Conservation (phyloP, 2,113 vertebrate species). For the Aegithalos caudatus region DNA sequence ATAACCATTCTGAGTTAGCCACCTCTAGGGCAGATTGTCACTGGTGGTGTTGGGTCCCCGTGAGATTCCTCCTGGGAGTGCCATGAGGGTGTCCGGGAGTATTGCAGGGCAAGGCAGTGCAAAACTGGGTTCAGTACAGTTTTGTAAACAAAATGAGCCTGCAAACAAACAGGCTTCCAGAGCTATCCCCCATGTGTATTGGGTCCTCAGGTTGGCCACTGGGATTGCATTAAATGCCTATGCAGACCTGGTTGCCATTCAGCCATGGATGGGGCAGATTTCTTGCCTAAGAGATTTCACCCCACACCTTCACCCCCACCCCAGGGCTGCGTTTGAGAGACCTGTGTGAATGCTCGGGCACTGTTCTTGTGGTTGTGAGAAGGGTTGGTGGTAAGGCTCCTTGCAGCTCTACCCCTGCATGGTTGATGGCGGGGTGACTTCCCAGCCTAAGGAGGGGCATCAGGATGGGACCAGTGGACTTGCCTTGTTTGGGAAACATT, state of each 20-base stretch:
- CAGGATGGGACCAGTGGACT: neutral
- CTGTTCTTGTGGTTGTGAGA: neutral
- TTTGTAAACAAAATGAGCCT: neutral
- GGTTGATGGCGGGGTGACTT: neutral
- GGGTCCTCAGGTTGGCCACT: neutral
- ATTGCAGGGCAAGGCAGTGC: fast-evolving
- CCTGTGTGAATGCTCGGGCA: neutral
- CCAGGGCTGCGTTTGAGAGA: neutral
- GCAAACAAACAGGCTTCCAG: neutral
- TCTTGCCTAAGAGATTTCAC: neutral
- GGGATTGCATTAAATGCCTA: neutral
- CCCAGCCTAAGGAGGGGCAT: neutral
- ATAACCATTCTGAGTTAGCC: neutral
- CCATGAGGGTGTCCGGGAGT: fast-evolving
- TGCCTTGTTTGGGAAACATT: neutral
- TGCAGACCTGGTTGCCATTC: neutral
- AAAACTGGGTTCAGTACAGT: neutral
- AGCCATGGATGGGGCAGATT: neutral
- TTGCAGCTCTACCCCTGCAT: neutral
- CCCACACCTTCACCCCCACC: neutral
- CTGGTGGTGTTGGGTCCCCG: neutral
- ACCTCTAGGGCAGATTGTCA: neutral
- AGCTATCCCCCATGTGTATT: neutral
- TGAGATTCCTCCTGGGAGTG: neutral
- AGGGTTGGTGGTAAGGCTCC: neutral